These are phyloP conservation scores for Tenthredo distinguenda DNA, from an alignment of 2,888 invertebrate genomes.

Conservation along the genomic window DNA sequence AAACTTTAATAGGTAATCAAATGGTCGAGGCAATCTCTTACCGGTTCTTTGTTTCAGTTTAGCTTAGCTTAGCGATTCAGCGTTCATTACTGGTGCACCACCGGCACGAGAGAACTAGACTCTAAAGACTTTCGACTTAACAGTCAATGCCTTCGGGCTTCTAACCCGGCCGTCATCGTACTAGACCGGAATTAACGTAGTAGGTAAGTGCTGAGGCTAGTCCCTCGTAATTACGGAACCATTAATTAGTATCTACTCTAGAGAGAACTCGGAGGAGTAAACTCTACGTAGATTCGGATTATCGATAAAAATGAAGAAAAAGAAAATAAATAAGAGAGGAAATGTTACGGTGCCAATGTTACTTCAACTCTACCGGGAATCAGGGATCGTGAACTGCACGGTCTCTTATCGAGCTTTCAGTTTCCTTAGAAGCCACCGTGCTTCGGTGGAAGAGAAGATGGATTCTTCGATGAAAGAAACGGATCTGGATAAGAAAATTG, in stretches of 20 bases:
- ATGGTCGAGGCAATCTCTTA: background rate
- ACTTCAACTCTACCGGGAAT: background rate
- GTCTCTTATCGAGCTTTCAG: background rate
- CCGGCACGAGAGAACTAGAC: background rate
- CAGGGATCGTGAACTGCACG: background rate
- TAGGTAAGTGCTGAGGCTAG: conserved; percentile 36
- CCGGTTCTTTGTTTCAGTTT: conserved; percentile 33
- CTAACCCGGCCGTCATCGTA: conserved; percentile 28
- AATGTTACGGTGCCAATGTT: background rate
- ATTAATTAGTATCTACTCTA: conserved; percentile 47
- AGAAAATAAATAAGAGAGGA: background rate
- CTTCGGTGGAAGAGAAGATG: background rate
- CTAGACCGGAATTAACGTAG: conserved; percentile 31
- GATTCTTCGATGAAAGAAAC: background rate
- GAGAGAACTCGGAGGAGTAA: conserved; percentile 6
- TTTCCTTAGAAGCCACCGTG: background rate
- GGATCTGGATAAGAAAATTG: background rate
- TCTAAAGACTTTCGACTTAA: conserved; percentile 47
- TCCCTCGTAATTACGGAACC: conserved; percentile 51
- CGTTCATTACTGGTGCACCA: conserved; percentile 32
- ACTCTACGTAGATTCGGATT: background rate
- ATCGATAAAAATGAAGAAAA: background rate
- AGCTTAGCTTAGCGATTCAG: conserved; percentile 8
- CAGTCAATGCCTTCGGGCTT: conserved; percentile 27
- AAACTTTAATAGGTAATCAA: conserved; percentile 36